Evolutionary conservation across 2,888 invertebrate genomes (phyloP), one percentile per base, ranked within the genome.

Genomic region (Drosophila kambysellisi): DNA sequence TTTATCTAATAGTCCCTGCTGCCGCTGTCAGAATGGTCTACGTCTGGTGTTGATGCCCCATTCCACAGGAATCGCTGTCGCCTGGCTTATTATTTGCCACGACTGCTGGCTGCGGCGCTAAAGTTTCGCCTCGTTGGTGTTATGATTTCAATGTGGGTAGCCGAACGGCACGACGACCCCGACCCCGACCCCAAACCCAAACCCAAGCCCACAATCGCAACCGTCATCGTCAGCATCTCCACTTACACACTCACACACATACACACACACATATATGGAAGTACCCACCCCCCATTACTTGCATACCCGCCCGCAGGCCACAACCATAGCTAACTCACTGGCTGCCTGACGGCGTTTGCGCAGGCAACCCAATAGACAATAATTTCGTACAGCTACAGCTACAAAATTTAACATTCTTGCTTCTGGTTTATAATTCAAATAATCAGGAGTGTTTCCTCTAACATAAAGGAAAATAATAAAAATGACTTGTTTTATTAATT

Each of bases 91-190:
- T 85, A 85, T 85, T 90, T 85, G 90, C 90, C 87, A 86, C 87
- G 85, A 85, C 89, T 83, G 87, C 86, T 85, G 87, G 89, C 86
- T 85, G 87, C 70, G 89, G 78, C 89, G 83, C 83, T 90, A 75
- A 85, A 90, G 90, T 86, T 86, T 86, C 89, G 85, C 89, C 87
- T 86, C 90, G 85, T 86, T 86, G 90, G 85, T 86, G 85, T 86
- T 86, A 86, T 86, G 85, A 86, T 86, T 86, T 86, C 85, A 79
- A 86, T 86, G 90, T 90, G 85, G 85, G 89, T 77, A 89, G 87
- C 81, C 89, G 84, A 88, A 90, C 87, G 81, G 90, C 90, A 88
- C 89, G 76, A 85, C 84, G 71, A 88, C 80, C 80, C 79, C 76
- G 79, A 79, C 82, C 84, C 78, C 43, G 25, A 46, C 46, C 41